Evolutionary conservation across 2,113 vertebrate genomes (phyloP), one percentile per base, ranked within the genome.

Genomic region (Catagonus wagneri): DNA sequence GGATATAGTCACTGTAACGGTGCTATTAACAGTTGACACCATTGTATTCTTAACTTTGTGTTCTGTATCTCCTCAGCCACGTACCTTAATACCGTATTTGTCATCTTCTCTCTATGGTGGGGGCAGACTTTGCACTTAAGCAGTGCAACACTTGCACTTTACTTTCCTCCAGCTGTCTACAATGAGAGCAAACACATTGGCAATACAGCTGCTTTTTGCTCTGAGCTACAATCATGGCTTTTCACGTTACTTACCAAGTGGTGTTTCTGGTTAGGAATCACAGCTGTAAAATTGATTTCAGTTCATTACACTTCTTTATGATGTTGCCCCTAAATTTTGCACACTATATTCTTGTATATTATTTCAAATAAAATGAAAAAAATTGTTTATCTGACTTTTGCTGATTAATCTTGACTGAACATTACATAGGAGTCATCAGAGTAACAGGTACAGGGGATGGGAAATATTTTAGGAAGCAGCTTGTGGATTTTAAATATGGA

Each of bases 271-370:
- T 99, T 98, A 98, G 98, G 97, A 98, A 98, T 99, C 98, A 99
- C 99, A 98, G 98, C 98, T 98, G 98, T 98, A 98, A 96, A 98
- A 98, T 96, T 97, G 97, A 98, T 97, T 98, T 98, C 98, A 98
- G 98, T 98, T 99, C 98, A 98, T 99, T 98, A 98, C 98, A 99
- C 98, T 97, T 97, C 94, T 98, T 98, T 98, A 98, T 99, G 98
- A 99, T 98, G 98, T 98, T 99, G 99, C 99, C 99, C 99, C 99
- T 98, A 98, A 99, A 99, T 99, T 99, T 99, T 99, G 99, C 99
- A 99, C 99, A 99, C 97, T 99, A 99, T 99, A 99, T 99, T 99
- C 98, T 99, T 99, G 99, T 99, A 99, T 99, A 99, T 99, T 99
- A 99, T 99, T 99, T 99, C 99, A 99, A 99, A 99, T 99, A 99